Evolutionary conservation across 2,113 vertebrate species (phyloP).

Genomic region (Noturus placidus): DNA sequence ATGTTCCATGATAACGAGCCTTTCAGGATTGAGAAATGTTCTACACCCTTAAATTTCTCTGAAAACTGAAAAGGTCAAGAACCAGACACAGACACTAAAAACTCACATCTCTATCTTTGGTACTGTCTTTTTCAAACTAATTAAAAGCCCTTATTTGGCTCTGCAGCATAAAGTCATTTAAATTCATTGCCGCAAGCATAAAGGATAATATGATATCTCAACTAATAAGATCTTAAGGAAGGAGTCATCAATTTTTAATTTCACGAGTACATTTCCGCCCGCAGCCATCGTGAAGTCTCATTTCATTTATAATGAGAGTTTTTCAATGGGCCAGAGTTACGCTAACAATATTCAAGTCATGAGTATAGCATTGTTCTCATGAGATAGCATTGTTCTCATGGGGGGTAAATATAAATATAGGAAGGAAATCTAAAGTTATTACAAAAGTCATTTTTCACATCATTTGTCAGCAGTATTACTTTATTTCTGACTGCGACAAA

Average conservation of each 20-base stretch:
- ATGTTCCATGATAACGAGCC: neutral
- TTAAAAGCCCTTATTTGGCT: slow-evolving; percentile 24
- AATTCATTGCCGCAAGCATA: neutral
- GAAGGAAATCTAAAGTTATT: neutral
- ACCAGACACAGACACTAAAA: neutral
- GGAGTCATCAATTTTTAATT: slow-evolving; percentile 1
- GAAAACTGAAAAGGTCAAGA: neutral
- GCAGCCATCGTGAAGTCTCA: neutral
- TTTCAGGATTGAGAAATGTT: neutral
- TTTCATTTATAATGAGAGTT: slow-evolving; percentile 1
- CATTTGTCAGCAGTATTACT: neutral
- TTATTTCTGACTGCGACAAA: neutral
- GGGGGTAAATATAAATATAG: neutral
- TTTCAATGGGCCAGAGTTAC: neutral
- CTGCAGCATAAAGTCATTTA: neutral
- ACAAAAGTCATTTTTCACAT: neutral
- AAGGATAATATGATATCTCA: slow-evolving; percentile 6
- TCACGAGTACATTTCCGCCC: neutral
- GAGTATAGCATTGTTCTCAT: neutral
- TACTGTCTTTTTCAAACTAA: neutral
- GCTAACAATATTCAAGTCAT: neutral
- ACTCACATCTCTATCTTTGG: neutral
- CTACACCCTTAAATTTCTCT: neutral
- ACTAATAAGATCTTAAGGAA: slow-evolving; percentile 3
- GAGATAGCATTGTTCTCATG: neutral